These are phyloP conservation scores for Forpus xanthops DNA, from an alignment of 2,797 vertebrate species.

Conservation along the genomic window DNA sequence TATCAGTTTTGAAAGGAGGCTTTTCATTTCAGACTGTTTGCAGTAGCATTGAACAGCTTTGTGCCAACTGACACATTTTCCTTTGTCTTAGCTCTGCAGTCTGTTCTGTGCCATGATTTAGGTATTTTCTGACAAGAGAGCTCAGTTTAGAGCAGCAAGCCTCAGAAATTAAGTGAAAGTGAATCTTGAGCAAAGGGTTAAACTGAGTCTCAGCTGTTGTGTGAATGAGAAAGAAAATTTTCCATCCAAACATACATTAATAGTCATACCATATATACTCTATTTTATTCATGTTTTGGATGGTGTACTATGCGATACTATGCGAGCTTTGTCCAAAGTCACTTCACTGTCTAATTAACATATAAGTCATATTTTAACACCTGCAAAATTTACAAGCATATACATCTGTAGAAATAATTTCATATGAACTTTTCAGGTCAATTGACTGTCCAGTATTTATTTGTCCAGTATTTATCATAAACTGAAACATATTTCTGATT, in stretches of 20 bases:
- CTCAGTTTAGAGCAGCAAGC: not conserved
- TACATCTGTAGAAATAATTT: not conserved
- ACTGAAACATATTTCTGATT: not conserved
- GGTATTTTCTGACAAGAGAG: not conserved
- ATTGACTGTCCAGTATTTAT: not conserved
- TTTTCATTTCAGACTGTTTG: not conserved
- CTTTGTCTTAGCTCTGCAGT: not conserved
- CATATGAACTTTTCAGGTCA: not conserved
- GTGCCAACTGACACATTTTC: not conserved
- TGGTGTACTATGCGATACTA: not conserved
- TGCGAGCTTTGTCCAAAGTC: not conserved
- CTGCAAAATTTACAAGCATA: not conserved
- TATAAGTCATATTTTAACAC: not conserved
- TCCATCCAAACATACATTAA: not conserved
- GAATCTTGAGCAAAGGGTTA: not conserved
- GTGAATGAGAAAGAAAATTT: not conserved
- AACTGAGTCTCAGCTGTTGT: not conserved
- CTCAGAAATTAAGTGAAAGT: not conserved
- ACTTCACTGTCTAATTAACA: not conserved
- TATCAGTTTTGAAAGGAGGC: not conserved
- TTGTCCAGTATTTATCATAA: not conserved
- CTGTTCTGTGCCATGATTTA: not conserved
- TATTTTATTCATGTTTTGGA: not conserved
- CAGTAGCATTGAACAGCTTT: not conserved
- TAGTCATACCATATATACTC: not conserved